These are phyloP conservation scores for Heliconius himera DNA, from an alignment of 1,140 invertebrate species.

Conservation along the genomic window DNA sequence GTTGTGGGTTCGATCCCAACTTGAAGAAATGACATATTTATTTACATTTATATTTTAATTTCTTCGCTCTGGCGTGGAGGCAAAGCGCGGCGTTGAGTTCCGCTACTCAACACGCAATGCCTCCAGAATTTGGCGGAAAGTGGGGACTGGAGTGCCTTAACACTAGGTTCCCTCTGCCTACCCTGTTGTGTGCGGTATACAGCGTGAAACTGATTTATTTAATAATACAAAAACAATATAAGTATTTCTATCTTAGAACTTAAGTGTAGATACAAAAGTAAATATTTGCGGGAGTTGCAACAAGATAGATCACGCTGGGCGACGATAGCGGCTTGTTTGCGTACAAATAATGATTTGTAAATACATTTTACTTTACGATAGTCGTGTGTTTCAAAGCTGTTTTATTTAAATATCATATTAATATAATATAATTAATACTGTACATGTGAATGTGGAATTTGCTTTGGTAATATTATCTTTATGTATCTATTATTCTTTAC, in stretches of 20 bases:
- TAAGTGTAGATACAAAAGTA: constrained; percentile 18
- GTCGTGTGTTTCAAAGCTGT: background rate
- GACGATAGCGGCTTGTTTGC: constrained; percentile 29
- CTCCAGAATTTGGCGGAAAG: no score
- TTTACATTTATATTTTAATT: no score
- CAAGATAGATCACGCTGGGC: constrained; percentile 38
- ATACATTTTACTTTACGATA: background rate
- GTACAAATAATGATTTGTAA: constrained; percentile 28
- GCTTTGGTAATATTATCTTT: background rate
- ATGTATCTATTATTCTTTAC: background rate
- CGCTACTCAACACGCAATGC: no score
- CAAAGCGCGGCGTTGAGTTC: no score
- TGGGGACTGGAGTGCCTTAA: no score
- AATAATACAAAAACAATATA: background rate
- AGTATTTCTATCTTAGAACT: background rate
- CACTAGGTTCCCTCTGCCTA: no score
- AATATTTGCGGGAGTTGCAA: constrained; percentile 33
- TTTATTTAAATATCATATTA: constrained; percentile 1
- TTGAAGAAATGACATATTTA: no score
- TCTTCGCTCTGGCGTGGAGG: no score
- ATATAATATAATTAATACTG: background rate
- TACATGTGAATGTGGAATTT: background rate
- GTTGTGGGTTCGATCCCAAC: no score
- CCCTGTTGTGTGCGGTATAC: no score
- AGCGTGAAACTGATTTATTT: background rate